Base-by-base conservation (phyloP, 2,888 invertebrate species). In the Euspilapteryx auroguttella region DNA sequence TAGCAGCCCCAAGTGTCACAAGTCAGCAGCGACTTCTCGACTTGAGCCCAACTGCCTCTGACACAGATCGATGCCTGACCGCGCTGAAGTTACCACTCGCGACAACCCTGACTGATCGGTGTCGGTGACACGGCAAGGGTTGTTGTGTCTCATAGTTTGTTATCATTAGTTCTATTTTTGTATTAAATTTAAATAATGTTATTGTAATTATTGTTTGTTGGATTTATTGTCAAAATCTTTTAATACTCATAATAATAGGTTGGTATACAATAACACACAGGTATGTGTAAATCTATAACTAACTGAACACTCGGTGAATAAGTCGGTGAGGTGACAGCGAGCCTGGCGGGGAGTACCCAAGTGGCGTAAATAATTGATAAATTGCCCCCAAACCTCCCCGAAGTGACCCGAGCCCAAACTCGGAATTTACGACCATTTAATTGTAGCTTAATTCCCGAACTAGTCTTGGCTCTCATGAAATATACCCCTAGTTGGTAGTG, bases 341-440 rank as follows among this genome's bases (percentile, higher is more conserved):
- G 45, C 55, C 46, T 37, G 47, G 44, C 47, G 38, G 49, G 54
- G n/a, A n/a, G n/a, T n/a, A 53, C 49, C 59, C 65, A 52, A 62
- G 63, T 54, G 66, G 57, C 69, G 73, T 69, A 73, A 76, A 76
- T 76, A 77, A 77, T 76, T 76, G 77, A 77, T 73, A 76, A 75
- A 77, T 76, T 65, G 73, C 73, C 64, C 43, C 57, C 52, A 52
- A 55, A 56, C 55, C 34, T 59, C 64, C 66, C 66, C 48, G 54
- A 53, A 65, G 66, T 65, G 65, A 65, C 68, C 52, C 50, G 27
- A 42, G 44, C 53, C 57, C 55, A 59, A 63, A 66, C 62, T 71
- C 55, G 42, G 49, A 64, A 68, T 69, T 71, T 71, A 71, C 66
- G 66, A 59, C 52, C 69, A 58, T 71, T 71, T 73, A 73, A 73